These are phyloP conservation scores for Rugalucina vietnamica DNA, from an alignment of 2,888 invertebrate genomes.

Conservation along the genomic window DNA sequence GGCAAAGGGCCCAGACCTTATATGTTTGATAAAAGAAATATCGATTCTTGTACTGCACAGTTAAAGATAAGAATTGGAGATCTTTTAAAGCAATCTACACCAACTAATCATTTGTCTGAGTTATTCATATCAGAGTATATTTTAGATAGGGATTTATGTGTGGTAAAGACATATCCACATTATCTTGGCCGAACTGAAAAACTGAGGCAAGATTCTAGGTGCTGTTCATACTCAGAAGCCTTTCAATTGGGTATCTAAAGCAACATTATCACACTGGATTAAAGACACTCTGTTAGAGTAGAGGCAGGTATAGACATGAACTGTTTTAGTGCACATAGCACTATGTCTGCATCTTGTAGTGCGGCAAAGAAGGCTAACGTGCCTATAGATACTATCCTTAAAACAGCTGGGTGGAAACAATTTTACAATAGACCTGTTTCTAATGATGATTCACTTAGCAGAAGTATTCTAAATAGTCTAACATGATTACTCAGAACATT, in stretches of 20 bases:
- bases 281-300: conserved; percentile 16
- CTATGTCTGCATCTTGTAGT: conserved; percentile 26
- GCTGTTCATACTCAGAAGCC: conserved; percentile 35
- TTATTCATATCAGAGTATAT: not conserved
- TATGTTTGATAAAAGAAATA: not conserved
- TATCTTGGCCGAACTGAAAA: not conserved
- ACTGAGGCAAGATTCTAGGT: not conserved
- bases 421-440: not conserved
- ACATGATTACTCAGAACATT: not conserved
- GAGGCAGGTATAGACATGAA: conserved; percentile 39
- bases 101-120: not conserved
- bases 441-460: not conserved
- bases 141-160: not conserved
- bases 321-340: conserved; percentile 42
- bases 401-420: conserved; percentile 46
- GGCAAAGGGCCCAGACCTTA: conserved; percentile 25
- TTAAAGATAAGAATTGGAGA: not conserved
- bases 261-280: conserved; percentile 50
- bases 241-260: conserved; percentile 27
- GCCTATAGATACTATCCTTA: conserved; percentile 38
- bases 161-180: not conserved
- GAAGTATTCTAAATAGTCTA: not conserved
- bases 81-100: not conserved
- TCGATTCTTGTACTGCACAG: not conserved
- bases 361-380: conserved; percentile 12